A percentile compares a stretch with the other conserved stretches of the same genome.
These are phyloP conservation scores for Oreotragus oreotragus DNA, from an alignment of 2,113 vertebrate genomes.

Conservation along the genomic window DNA sequence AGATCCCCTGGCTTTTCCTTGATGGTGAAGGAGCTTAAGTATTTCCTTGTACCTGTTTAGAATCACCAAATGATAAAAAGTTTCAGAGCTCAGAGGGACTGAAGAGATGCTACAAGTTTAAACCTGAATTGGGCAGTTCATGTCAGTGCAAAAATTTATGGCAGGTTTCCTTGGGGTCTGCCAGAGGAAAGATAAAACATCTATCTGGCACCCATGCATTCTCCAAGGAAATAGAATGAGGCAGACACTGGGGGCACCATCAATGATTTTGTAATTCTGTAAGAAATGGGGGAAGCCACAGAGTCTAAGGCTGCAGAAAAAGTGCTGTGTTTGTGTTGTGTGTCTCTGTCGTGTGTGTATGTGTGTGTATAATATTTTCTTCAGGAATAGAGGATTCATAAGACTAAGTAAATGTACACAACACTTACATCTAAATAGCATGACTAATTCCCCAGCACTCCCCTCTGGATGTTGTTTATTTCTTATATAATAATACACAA, in stretches of 20 bases:
- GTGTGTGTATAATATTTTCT: not conserved
- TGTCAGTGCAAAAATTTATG: not conserved
- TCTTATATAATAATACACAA: not conserved
- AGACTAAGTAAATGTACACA: not conserved
- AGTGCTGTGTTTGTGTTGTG: not conserved
- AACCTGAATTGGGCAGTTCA: not conserved
- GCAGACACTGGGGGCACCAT: not conserved
- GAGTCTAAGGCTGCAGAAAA: not conserved
- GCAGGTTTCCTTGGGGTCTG: not conserved
- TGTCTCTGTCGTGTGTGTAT: not conserved
- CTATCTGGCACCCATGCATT: not conserved
- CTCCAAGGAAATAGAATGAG: not conserved
- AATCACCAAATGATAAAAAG: not conserved
- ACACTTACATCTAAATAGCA: not conserved
- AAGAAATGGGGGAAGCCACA: not conserved
- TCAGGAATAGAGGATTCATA: not conserved
- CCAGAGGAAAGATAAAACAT: not conserved
- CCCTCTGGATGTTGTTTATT: not conserved
- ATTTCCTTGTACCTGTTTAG: not conserved
- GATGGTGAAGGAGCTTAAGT: not conserved
- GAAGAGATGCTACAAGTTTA: conserved; percentile 25
- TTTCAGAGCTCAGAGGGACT: not conserved
- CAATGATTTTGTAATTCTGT: not conserved
- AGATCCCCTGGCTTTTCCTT: not conserved
- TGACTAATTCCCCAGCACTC: not conserved